Evolutionary conservation across 2,888 invertebrate species (phyloP).

Genomic region (Eubasilissa splendida): DNA sequence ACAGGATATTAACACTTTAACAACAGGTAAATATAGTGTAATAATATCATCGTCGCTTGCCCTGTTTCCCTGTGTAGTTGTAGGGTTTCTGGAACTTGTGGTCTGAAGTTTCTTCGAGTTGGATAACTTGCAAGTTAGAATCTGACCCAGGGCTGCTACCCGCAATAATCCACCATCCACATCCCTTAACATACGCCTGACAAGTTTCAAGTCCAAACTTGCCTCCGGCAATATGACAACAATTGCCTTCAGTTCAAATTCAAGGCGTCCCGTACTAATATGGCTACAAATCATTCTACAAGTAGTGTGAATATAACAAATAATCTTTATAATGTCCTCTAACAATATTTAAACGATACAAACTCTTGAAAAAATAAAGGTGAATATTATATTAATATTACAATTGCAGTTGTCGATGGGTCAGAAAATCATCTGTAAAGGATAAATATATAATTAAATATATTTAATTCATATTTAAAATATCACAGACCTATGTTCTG

Average conservation of each 20-base stretch:
- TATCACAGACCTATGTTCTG: no score
- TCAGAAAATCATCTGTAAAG: no score
- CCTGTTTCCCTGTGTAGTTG: slow-evolving; percentile 11
- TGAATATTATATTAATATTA: no score
- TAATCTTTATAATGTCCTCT: no score
- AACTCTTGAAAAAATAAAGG: no score
- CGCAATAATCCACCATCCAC: not conserved
- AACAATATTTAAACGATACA: no score
- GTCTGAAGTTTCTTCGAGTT: slow-evolving; percentile 24
- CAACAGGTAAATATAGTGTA: slow-evolving; percentile 11
- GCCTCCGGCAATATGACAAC: slow-evolving; percentile 19
- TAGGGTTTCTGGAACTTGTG: slow-evolving; percentile 32
- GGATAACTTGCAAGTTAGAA: slow-evolving; percentile 23
- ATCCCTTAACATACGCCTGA: slow-evolving; percentile 2
- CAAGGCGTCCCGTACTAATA: not conserved
- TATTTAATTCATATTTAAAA: no score
- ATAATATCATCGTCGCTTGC: slow-evolving; percentile 25
- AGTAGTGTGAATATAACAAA: no score
- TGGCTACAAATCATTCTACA: no score
- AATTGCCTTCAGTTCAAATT: slow-evolving; percentile 9
- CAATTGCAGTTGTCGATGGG: no score
- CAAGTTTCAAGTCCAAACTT: slow-evolving; percentile 12
- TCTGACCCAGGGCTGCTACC: slow-evolving; percentile 27
- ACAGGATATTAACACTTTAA: not conserved
- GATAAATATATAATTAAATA: no score